Percentiles rank a stretch among this genome's conserved stretches.
These are phyloP conservation scores for Leucopsar rothschildi DNA, from an alignment of 2,113 vertebrate species.

Conservation along the genomic window DNA sequence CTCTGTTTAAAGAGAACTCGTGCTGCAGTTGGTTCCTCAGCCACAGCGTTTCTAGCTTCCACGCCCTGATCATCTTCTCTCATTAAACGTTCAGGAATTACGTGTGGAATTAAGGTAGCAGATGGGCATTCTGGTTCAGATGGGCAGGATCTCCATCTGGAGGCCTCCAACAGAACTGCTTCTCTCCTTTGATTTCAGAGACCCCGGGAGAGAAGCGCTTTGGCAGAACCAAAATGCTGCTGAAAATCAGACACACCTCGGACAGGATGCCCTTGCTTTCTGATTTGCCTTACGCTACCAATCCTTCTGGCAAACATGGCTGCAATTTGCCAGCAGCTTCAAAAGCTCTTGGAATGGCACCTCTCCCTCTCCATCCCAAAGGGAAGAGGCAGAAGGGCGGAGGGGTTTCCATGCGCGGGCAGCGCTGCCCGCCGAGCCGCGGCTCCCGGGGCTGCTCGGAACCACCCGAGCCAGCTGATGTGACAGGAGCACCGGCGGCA, in stretches of 20 bases:
- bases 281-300: background rate
- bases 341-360: background rate
- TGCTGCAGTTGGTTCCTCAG: background rate
- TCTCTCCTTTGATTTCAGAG: background rate
- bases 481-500: rapidly evolving
- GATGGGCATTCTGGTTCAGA: background rate
- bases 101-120: background rate
- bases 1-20: background rate
- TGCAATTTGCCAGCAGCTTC: background rate
- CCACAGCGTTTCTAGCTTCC: background rate
- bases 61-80: background rate
- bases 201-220: background rate
- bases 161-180: background rate
- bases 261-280: background rate
- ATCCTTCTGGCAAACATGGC: background rate
- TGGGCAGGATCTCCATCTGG: slow-evolving; percentile 31
- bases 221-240: background rate
- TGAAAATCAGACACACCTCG: background rate
- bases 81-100: background rate
- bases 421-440: background rate
- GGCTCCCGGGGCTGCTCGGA: background rate
- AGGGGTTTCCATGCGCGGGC: rapidly evolving
- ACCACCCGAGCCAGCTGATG: rapidly evolving
- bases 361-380: rapidly evolving
- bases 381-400: background rate